phyloP scores from a whole-genome alignment of 2,113 vertebrate genomes.

The Lycocorax pyrrhopterus region DNA sequence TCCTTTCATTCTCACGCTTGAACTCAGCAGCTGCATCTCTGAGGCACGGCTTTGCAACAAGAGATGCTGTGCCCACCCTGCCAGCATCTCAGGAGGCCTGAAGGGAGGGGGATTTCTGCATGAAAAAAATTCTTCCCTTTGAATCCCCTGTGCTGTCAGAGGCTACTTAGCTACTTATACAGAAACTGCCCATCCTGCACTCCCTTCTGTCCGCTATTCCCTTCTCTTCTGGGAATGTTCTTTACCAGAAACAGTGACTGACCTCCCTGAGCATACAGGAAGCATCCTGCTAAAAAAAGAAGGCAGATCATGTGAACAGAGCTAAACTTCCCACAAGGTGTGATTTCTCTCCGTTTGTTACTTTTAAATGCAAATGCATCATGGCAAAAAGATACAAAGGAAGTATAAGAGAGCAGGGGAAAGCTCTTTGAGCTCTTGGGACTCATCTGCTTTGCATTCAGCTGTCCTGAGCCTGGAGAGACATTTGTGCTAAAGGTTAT shows the following conservation, averaged over 20 bases:
- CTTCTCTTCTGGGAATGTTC: not conserved
- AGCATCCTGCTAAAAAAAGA: not conserved
- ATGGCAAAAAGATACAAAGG: not conserved
- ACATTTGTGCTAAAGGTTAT: slow-evolving; percentile 14
- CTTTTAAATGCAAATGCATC: slow-evolving; percentile 6
- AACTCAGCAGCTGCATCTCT: not conserved
- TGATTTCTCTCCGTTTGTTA: not conserved
- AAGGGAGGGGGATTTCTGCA: not conserved
- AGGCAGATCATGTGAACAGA: not conserved
- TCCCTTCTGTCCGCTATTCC: not conserved
- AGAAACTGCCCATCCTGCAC: not conserved
- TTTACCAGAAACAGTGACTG: not conserved
- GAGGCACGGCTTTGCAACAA: accelerated
- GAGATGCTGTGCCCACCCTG: not conserved
- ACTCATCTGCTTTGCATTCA: not conserved
- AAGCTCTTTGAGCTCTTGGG: not conserved
- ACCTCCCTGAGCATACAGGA: not conserved
- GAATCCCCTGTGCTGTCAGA: not conserved
- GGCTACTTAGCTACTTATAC: not conserved
- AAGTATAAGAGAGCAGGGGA: not conserved
- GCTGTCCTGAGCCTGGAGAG: not conserved
- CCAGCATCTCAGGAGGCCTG: not conserved
- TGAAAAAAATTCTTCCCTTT: not conserved
- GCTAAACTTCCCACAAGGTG: not conserved
- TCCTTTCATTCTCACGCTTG: not conserved